Conservation (phyloP, 2,797 vertebrate species). For the Coregonus ussuriensis region DNA sequence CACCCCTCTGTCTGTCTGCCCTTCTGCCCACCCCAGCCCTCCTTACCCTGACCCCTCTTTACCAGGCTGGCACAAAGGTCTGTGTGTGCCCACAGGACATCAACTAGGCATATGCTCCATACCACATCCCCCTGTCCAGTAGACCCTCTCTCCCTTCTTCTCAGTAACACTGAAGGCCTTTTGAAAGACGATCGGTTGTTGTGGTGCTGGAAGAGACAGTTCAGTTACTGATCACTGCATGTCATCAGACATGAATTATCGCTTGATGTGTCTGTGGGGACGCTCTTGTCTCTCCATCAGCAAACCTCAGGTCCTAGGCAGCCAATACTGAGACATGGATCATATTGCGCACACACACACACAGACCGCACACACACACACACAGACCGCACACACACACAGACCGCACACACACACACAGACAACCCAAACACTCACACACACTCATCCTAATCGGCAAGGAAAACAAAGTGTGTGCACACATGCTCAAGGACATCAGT, state of each 20-base stretch:
- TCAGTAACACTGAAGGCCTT: constrained; percentile 5
- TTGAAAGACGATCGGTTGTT: neutral
- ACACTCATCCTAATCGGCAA: constrained; percentile 19
- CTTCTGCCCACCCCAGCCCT: neutral
- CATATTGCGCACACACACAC: neutral
- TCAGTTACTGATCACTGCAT: neutral
- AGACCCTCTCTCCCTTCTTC: neutral
- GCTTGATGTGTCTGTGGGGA: neutral
- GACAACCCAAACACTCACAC: constrained; percentile 18
- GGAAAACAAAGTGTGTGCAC: constrained; percentile 36
- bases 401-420: neutral
- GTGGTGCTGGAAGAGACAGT: neutral
- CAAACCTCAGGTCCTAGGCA: neutral
- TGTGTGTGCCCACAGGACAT: neutral
- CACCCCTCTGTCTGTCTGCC: neutral
- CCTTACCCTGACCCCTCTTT: neutral
- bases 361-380: neutral
- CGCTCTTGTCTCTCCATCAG: constrained; percentile 1
- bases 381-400: neutral
- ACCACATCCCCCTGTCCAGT: neutral
- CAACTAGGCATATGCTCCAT: neutral
- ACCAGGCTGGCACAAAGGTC: neutral
- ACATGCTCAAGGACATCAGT: constrained; percentile 32
- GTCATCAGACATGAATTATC: constrained; percentile 3
- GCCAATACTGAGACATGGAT: neutral